Conservation (phyloP, 1,140 invertebrate genomes). For the Dinoponera quadriceps region DNA sequence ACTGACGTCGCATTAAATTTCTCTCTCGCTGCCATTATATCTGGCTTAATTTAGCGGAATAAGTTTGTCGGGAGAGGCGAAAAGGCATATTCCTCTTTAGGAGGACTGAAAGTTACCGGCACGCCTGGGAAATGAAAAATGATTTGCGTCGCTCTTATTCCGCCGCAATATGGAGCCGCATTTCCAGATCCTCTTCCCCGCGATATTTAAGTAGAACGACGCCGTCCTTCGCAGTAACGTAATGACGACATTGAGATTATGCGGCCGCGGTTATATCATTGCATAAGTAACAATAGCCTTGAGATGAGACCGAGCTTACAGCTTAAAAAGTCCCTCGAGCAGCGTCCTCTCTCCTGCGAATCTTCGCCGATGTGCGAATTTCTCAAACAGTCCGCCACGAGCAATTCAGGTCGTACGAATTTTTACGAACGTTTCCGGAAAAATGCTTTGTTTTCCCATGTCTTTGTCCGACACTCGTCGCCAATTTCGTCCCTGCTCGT, state of each 20-base stretch:
- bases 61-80: too few species aligned
- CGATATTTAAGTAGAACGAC: conserved; percentile 32
- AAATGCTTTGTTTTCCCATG: too few species aligned
- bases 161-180: background rate
- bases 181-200: background rate
- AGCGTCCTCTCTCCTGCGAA: too few species aligned
- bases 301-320: conserved; percentile 24
- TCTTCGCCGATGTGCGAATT: too few species aligned
- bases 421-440: too few species aligned
- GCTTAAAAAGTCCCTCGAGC: conserved; percentile 19
- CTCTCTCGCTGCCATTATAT: background rate
- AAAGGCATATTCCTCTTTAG: too few species aligned
- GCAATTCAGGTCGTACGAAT: too few species aligned
- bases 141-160: background rate
- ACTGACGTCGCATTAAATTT: background rate
- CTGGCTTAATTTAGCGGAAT: too few species aligned
- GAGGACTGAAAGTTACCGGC: too few species aligned
- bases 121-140: background rate
- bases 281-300: conserved; percentile 41
- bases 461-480: background rate
- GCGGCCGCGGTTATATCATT: conserved; percentile 40
- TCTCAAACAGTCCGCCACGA: too few species aligned
- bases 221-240: conserved; percentile 16
- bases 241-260: conserved; percentile 58
- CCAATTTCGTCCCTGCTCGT: background rate